phyloP scores from a whole-genome alignment of 2,888 invertebrate species.

The Noctua comes region DNA sequence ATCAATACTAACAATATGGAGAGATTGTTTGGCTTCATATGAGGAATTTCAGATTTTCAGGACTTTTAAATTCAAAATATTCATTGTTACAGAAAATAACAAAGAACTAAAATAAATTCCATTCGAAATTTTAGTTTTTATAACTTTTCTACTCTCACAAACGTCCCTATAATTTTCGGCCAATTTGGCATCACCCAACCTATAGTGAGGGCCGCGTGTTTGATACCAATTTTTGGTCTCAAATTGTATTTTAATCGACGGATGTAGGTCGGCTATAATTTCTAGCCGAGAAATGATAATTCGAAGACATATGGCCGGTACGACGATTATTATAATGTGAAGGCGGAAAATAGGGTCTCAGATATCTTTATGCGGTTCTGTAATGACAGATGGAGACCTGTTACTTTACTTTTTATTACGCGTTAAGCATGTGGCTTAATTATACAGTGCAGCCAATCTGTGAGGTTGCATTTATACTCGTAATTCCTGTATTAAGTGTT shows the following conservation, averaged over 20 bases:
- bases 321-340: constrained; percentile 79
- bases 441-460: constrained; percentile 36
- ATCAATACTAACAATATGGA: constrained; percentile 38
- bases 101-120: not conserved
- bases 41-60: too few relatives aligned
- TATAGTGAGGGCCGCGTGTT: constrained; percentile 60
- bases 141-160: constrained; percentile 23
- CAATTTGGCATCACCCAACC: constrained; percentile 73
- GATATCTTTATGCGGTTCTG: constrained; percentile 55
- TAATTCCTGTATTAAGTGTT: constrained; percentile 30
- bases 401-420: constrained; percentile 51
- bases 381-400: constrained; percentile 62
- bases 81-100: not conserved
- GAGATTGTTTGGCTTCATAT: not conserved
- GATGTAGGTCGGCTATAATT: constrained; percentile 75
- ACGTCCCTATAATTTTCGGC: constrained; percentile 55
- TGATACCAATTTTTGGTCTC: constrained; percentile 70
- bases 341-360: constrained; percentile 65
- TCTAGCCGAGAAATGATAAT: constrained; percentile 76
- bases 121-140: constrained; percentile 22
- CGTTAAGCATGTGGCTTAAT: constrained; percentile 56
- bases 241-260: constrained; percentile 85
- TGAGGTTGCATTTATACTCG: constrained; percentile 25
- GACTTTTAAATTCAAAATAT: not conserved
- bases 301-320: constrained; percentile 76